Percentiles rank a stretch among this genome's conserved stretches.
These are phyloP conservation scores for Aythya fuligula DNA, from an alignment of 2,797 vertebrate genomes.

Conservation along the genomic window DNA sequence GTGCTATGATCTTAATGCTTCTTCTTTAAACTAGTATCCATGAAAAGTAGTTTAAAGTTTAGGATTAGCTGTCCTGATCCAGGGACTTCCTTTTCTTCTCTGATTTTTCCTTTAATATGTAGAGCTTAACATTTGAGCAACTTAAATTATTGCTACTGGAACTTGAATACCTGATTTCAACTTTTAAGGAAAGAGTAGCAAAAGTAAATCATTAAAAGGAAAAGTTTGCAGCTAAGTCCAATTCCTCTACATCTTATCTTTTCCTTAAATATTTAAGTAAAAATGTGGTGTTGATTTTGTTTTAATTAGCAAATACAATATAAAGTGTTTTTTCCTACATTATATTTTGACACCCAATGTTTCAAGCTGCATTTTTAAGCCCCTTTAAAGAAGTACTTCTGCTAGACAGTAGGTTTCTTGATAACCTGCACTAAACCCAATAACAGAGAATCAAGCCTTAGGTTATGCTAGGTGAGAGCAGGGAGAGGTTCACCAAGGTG, in stretches of 20 bases:
- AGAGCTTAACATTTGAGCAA: neutral
- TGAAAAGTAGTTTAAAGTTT: neutral
- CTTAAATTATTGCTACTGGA: neutral
- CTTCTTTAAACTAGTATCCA: neutral
- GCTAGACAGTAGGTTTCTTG: neutral
- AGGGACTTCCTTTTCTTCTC: neutral
- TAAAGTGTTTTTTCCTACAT: neutral
- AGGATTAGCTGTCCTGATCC: neutral
- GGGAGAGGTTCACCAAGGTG: neutral
- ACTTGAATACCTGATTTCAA: neutral
- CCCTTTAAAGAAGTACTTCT: neutral
- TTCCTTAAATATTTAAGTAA: neutral
- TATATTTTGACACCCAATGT: neutral
- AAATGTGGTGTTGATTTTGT: neutral
- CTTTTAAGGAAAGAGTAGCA: neutral
- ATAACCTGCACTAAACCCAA: rapidly evolving
- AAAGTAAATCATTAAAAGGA: neutral
- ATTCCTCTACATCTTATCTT: neutral
- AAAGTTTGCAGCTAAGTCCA: neutral
- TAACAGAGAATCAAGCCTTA: rapidly evolving
- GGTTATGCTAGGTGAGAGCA: neutral
- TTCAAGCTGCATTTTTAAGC: neutral
- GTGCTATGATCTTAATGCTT: neutral
- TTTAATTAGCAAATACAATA: neutral
- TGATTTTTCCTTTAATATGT: neutral